These are phyloP conservation scores for Brassicogethes aeneus DNA, from an alignment of 2,888 invertebrate species.

Conservation along the genomic window DNA sequence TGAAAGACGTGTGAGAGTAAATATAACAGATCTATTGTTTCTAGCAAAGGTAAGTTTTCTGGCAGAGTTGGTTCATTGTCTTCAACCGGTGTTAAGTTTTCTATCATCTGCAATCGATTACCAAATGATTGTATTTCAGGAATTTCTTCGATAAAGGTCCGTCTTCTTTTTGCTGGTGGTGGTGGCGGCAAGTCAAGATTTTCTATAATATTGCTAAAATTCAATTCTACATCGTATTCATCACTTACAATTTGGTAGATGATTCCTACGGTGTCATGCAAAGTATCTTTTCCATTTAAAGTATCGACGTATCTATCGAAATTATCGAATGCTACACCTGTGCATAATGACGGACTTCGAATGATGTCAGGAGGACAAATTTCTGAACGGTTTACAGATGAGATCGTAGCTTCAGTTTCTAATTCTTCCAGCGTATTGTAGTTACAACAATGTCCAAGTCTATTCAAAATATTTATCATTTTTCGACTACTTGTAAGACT, in stretches of 20 bases:
- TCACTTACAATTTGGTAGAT: slow-evolving; percentile 2
- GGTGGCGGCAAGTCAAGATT: slow-evolving; percentile 10
- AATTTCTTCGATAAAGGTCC: slow-evolving; percentile 19
- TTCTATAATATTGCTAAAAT: slow-evolving; percentile 13
- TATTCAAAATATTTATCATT: slow-evolving; percentile 13
- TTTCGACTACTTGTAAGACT: slow-evolving; percentile 14
- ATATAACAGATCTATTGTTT: slow-evolving; percentile 7
- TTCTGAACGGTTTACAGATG: slow-evolving; percentile 4
- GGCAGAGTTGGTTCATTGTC: slow-evolving; percentile 16
- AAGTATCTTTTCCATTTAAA: slow-evolving; percentile 13
- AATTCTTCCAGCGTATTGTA: slow-evolving; percentile 11
- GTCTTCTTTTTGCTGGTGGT: slow-evolving; percentile 12
- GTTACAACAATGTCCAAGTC: slow-evolving; percentile 14
- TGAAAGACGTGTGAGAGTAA: slow-evolving; percentile 9
- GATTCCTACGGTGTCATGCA: slow-evolving; percentile 10
- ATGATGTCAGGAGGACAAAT: slow-evolving; percentile 12
- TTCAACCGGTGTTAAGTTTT: slow-evolving; percentile 12
- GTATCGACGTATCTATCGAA: slow-evolving; percentile 16
- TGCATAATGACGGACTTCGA: slow-evolving; percentile 2
- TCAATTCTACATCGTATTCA: slow-evolving; percentile 7
- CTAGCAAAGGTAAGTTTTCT: slow-evolving; percentile 6
- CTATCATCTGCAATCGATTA: slow-evolving; percentile 20
- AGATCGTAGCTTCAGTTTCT: slow-evolving; percentile 14
- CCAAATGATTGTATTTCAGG: slow-evolving; percentile 14
- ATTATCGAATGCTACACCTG: slow-evolving; percentile 16